phyloP scores from a whole-genome alignment of 2,797 vertebrate genomes.

The Hypotaenidia okinawae region DNA sequence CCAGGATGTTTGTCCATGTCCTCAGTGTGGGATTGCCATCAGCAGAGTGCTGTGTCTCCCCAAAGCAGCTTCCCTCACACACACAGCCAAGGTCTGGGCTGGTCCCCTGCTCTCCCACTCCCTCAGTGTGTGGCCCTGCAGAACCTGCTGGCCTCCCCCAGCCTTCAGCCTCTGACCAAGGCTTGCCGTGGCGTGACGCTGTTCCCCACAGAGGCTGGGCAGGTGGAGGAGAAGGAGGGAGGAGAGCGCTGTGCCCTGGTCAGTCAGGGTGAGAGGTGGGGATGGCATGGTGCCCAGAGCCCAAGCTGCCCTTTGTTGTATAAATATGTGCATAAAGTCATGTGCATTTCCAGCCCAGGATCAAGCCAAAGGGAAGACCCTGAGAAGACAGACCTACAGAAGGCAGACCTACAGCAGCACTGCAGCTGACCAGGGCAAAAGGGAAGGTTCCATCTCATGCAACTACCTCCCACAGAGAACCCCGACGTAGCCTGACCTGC shows the following conservation, averaged over 20 bases:
- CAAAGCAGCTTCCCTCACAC: not conserved
- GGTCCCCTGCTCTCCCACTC: not conserved
- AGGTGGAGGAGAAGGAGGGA: not conserved
- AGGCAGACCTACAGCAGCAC: not conserved
- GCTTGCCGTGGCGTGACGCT: rapidly evolving
- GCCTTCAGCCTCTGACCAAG: not conserved
- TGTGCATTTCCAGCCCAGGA: rapidly evolving
- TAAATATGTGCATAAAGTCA: not conserved
- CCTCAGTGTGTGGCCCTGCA: not conserved
- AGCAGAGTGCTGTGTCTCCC: not conserved
- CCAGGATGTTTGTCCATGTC: rapidly evolving
- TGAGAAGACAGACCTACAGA: not conserved
- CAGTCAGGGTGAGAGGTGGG: not conserved
- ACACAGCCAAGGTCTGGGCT: not conserved
- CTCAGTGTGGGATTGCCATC: not conserved
- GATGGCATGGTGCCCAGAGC: not conserved
- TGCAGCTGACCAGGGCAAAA: not conserved
- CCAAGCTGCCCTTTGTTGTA: constrained; percentile 9
- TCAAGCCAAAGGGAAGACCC: not conserved
- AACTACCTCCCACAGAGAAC: not conserved
- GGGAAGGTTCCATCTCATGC: not conserved
- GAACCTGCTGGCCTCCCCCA: not conserved
- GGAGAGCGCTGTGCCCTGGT: not conserved
- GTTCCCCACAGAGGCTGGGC: not conserved
- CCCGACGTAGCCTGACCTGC: not conserved